Evolutionary conservation across 92 coral and sea anemone species (phyloP).

Genomic region (Micromussa lordhowensis): DNA sequence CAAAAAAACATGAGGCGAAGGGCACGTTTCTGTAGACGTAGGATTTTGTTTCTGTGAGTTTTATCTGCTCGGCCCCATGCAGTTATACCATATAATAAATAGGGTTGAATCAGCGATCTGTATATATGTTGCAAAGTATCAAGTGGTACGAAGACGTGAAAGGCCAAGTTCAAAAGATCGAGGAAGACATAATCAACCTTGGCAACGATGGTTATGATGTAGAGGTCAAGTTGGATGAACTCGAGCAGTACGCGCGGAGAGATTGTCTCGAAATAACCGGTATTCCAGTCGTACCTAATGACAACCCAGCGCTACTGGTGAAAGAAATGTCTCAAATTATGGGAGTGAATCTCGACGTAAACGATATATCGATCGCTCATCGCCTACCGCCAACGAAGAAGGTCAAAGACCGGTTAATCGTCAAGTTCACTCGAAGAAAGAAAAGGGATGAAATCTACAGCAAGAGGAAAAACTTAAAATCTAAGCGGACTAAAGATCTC

Average conservation of each 20-base stretch:
- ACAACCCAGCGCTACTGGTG: constrained; percentile 31
- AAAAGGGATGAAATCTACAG: constrained; percentile 44
- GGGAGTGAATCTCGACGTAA: constrained; percentile 31
- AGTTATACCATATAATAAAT: no score
- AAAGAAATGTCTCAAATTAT: constrained; percentile 32
- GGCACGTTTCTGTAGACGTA: no score
- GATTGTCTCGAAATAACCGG: constrained; percentile 49
- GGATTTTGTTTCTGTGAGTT: no score
- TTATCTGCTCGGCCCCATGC: no score
- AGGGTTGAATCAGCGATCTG: no score
- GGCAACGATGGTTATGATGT: constrained; percentile 8
- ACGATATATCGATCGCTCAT: constrained; percentile 49
- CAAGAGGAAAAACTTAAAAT: constrained; percentile 24
- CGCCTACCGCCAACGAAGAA: constrained; percentile 47
- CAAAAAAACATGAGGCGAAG: no score
- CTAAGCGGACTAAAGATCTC: constrained; percentile 41
- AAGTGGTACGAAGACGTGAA: background rate
- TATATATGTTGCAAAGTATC: no score
- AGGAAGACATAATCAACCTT: constrained; percentile 11
- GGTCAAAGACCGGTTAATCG: constrained; percentile 48
- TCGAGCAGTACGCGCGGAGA: constrained; percentile 39
- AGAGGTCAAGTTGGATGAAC: constrained; percentile 24
- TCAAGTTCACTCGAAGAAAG: constrained; percentile 52
- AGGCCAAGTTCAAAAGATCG: constrained; percentile 9
- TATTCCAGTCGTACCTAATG: constrained; percentile 35